Percentiles rank a stretch among this genome's conserved stretches.
Conservation (phyloP, 2,888 invertebrate genomes). For the Drosophila gaucha region DNA sequence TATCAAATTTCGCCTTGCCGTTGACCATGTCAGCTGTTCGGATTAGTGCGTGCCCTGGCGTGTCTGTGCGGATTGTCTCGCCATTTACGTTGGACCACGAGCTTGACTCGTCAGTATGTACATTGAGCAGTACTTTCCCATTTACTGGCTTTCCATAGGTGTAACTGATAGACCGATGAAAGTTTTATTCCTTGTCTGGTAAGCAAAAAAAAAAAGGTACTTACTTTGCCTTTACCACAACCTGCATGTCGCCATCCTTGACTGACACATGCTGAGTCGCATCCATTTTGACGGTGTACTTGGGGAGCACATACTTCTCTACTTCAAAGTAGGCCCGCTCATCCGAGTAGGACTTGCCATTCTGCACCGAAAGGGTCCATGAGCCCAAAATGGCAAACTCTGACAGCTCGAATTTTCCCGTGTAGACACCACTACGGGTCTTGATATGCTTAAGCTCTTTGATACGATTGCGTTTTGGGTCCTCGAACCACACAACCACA, state of each 20-base stretch:
- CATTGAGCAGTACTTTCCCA: slow-evolving; percentile 93
- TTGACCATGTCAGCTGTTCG: slow-evolving; percentile 75
- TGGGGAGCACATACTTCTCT: slow-evolving; percentile 96
- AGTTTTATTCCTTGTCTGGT: not conserved
- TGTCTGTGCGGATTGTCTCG: slow-evolving; percentile 18
- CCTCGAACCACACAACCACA: slow-evolving; percentile 89
- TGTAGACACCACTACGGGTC: slow-evolving; percentile 86
- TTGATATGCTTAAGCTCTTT: slow-evolving; percentile 90
- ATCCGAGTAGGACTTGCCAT: slow-evolving; percentile 41
- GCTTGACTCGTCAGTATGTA: slow-evolving; percentile 87
- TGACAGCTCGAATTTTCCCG: slow-evolving; percentile 91
- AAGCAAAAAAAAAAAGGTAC: slow-evolving; percentile 20
- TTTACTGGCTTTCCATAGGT: slow-evolving; percentile 91
- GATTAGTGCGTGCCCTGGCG: slow-evolving; percentile 61
- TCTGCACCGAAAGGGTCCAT: slow-evolving; percentile 88
- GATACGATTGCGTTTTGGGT: slow-evolving; percentile 91
- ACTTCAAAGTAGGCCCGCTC: slow-evolving; percentile 86
- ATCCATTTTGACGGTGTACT: slow-evolving; percentile 94
- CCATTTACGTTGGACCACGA: slow-evolving; percentile 36
- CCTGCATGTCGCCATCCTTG: slow-evolving; percentile 91
- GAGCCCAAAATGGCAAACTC: slow-evolving; percentile 92
- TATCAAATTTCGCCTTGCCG: slow-evolving; percentile 81
- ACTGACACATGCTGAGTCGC: slow-evolving; percentile 93
- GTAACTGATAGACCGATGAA: slow-evolving; percentile 86
- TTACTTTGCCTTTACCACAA: slow-evolving; percentile 87